phyloP scores from a whole-genome alignment of 2,113 vertebrate species.

The Paradoxurus hermaphroditus region DNA sequence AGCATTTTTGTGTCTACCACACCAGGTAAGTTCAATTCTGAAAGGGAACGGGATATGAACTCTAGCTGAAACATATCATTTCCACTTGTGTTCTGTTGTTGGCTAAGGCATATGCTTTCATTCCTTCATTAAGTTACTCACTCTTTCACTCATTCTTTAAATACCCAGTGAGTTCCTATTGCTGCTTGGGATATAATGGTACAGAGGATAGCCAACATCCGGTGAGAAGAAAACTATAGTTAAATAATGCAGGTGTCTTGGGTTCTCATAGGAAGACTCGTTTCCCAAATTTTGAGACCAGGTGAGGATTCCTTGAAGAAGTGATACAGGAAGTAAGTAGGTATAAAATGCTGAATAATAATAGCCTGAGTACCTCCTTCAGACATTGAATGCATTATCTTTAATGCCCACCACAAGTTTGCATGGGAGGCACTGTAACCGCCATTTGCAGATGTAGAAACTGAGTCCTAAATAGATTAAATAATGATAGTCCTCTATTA shows the following conservation, averaged over 20 bases:
- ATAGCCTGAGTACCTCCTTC: neutral
- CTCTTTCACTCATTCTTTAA: constrained; percentile 2
- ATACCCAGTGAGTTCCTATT: neutral
- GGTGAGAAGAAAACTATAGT: neutral
- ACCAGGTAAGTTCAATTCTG: neutral
- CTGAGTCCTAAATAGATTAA: neutral
- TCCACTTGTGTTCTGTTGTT: neutral
- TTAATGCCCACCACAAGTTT: neutral
- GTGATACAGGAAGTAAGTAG: neutral
- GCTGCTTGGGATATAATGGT: neutral
- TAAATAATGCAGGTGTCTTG: neutral
- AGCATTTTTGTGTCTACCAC: neutral
- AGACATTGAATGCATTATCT: neutral
- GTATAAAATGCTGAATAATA: neutral
- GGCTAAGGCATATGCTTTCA: neutral
- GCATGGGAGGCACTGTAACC: neutral
- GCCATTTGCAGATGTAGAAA: neutral
- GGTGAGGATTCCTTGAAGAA: neutral
- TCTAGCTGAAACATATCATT: neutral
- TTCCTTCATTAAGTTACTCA: neutral
- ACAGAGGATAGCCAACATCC: neutral
- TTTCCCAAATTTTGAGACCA: neutral
- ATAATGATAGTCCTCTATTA: neutral
- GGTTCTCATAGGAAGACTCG: neutral
- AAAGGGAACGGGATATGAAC: neutral